Conservation (phyloP, 2,797 vertebrate genomes). For the Okamejei kenojei region DNA sequence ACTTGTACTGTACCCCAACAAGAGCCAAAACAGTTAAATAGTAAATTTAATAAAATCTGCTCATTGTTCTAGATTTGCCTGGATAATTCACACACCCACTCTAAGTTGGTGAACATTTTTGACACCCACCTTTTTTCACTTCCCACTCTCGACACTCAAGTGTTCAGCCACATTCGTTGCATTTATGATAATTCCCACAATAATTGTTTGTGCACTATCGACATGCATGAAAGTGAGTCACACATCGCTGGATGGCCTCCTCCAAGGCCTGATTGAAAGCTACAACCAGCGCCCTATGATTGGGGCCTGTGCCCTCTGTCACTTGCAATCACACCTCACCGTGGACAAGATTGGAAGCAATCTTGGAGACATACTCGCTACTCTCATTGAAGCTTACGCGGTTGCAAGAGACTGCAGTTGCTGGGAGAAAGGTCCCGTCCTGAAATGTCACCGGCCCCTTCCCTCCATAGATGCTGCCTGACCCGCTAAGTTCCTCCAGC, state of each 20-base stretch:
- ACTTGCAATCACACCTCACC: no score
- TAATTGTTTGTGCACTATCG: background rate
- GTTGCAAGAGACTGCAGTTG: no score
- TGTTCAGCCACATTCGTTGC: background rate
- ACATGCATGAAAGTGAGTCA: background rate
- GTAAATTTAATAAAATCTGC: background rate
- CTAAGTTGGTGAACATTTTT: background rate
- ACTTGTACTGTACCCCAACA: background rate
- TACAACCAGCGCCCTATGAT: no score
- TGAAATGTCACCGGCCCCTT: no score
- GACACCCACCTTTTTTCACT: background rate
- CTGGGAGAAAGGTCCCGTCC: no score
- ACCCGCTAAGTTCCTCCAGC: no score
- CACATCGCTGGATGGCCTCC: background rate
- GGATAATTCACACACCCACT: conserved; percentile 1
- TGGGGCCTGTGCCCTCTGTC: no score
- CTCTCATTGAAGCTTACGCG: no score
- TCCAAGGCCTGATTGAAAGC: background rate
- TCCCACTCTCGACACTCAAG: background rate
- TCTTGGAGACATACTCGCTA: background rate
- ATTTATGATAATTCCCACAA: background rate
- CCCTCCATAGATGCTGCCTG: no score
- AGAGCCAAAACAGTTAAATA: background rate
- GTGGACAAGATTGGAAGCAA: background rate
- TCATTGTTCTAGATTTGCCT: background rate